A percentile compares a stretch with the other conserved stretches of the same genome.
Evolutionary conservation across 2,797 vertebrate species (phyloP).

Genomic region (Furcifer pardalis): DNA sequence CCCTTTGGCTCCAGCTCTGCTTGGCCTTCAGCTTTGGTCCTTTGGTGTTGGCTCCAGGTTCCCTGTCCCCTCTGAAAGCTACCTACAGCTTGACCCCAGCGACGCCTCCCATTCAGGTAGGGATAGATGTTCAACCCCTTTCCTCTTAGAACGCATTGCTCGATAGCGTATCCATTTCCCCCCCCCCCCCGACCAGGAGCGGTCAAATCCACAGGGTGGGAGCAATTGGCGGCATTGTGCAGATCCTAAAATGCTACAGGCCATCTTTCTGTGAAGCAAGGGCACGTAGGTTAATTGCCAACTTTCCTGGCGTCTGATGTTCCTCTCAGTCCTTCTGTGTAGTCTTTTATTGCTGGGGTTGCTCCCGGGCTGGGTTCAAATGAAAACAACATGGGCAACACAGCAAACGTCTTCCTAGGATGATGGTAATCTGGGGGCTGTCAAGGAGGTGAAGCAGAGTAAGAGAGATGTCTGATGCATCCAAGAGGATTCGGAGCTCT

Average conservation of each 20-base stretch:
- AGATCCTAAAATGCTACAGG: neutral
- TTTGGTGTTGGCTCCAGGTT: neutral
- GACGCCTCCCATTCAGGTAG: neutral
- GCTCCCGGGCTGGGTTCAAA: constrained; percentile 55
- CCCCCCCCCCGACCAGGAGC: too few species aligned
- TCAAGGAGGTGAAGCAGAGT: constrained; percentile 55
- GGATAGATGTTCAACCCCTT: too few species aligned
- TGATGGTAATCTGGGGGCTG: constrained; percentile 48
- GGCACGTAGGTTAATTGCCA: constrained; percentile 47
- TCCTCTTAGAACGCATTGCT: neutral
- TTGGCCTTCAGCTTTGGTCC: neutral
- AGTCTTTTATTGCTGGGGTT: constrained; percentile 62
- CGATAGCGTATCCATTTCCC: too few species aligned
- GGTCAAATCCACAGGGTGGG: neutral
- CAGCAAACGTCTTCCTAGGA: constrained; percentile 54
- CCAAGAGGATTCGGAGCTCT: constrained; percentile 32
- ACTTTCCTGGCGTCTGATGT: constrained; percentile 56
- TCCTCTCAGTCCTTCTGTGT: constrained; percentile 49
- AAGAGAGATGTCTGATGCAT: constrained; percentile 33
- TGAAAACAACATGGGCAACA: constrained; percentile 63
- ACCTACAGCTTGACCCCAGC: neutral
- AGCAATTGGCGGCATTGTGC: neutral
- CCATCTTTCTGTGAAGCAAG: neutral
- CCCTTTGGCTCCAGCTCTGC: neutral
- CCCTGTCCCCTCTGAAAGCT: neutral